Base-by-base conservation (phyloP, 2,113 vertebrate genomes). In the Syngnathoides biaculeatus region DNA sequence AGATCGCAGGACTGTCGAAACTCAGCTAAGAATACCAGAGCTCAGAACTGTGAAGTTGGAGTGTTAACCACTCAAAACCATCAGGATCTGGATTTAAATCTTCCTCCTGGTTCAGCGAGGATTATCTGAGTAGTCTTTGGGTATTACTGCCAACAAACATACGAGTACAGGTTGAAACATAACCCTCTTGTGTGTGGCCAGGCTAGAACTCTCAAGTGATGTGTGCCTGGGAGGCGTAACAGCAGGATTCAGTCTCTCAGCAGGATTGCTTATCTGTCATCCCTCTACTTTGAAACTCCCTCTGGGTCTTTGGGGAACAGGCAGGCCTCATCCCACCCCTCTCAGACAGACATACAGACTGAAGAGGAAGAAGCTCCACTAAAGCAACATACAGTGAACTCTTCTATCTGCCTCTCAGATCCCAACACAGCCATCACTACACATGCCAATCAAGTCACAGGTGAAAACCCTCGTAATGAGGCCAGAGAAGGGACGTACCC, bases 361-460 rank as follows among this genome's bases (percentile, higher is more conserved):
- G 40, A 40, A 30, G 7, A 50, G 56, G 67, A n/a, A 17, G 19
- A 57, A 62, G 61, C 59, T 78, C 70, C 40, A 75, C 61, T 52
- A 73, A 67, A 71, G n/a, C 71, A 63, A 43, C 40, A 52, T 67
- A 70, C 56, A 71, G 43, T 27, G 71, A 73, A 74, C 71, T 63
- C 27, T 22, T 3, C 45, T 74, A 55, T 73, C 75, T 68, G 57
- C 56, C 78, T 77, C 73, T 68, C 56, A 22, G 55, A 42, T 71
- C 66, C 84, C 79, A 24, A 12, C 2, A 42, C n/a, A 77, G 45
- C 69, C 43, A 26, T 79, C 68, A 11, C 77, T 80, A 64, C 77
- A 53, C 48, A 75, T 76, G 84, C 79, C 86, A 84, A 66, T 89
- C 88, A 84, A 79, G 80, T 82, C 77, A 71, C 81, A 85, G 82